Evolutionary conservation across 2,888 invertebrate species (phyloP).

Genomic region (Platypus cylindrus): DNA sequence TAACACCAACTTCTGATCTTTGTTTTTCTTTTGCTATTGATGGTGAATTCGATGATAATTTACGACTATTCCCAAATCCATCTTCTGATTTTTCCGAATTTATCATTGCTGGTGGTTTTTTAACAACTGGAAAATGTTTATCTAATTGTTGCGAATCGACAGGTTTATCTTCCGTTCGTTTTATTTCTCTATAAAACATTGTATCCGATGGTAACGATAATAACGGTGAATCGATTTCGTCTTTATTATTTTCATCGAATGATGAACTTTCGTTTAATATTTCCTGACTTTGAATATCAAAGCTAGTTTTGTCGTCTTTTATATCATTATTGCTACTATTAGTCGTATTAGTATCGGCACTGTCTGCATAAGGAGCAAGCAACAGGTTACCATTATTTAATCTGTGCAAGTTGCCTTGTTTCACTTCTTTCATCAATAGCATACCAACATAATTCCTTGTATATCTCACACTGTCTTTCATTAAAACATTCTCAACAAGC

Average conservation of each 20-base stretch:
- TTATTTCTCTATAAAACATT: too few species aligned
- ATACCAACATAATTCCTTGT: constrained; percentile 49
- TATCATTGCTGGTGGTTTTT: too few species aligned
- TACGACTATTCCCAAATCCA: constrained; percentile 16
- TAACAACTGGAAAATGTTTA: too few species aligned
- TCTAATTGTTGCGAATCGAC: too few species aligned
- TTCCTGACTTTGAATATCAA: too few species aligned
- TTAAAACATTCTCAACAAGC: constrained; percentile 49
- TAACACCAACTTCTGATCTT: constrained; percentile 23
- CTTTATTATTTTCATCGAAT: too few species aligned
- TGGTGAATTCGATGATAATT: constrained; percentile 11
- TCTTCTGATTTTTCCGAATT: constrained; percentile 14
- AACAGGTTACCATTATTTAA: constrained; percentile 56
- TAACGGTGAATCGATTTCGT: too few species aligned
- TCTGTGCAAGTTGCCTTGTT: constrained; percentile 53
- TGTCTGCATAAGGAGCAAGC: constrained; percentile 43
- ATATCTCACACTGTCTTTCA: constrained; percentile 50
- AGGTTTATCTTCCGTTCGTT: too few species aligned
- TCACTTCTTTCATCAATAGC: constrained; percentile 56
- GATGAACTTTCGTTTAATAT: too few species aligned
- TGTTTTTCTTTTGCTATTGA: not conserved
- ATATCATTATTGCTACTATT: not conserved
- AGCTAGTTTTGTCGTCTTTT: not conserved
- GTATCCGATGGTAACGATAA: too few species aligned
- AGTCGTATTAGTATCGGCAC: too few species aligned